Evolutionary conservation across 2,888 invertebrate species (phyloP), one percentile per base, ranked within the genome.

Genomic region (Xanthia icteritia): DNA sequence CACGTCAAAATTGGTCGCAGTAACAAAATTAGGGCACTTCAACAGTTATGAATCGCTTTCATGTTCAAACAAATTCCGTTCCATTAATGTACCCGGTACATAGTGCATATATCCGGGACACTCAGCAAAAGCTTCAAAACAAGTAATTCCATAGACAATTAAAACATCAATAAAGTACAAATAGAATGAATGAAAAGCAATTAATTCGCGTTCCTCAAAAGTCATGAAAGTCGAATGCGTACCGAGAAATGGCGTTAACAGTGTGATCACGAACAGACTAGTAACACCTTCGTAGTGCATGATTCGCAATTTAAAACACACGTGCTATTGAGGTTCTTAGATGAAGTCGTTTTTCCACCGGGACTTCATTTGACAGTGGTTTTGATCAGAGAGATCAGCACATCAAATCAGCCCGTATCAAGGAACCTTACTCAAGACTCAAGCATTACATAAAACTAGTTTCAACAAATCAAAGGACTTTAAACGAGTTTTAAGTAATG

Each of bases 221-320:
- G 15, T 76, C 82, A 82, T 83, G 83, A 76, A 83, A 83, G 76
- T 81, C 82, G 31, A 73, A 54, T 68, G 56, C 6, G 58, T 76
- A 70, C 71, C 15, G 15, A 54, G 85, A 83, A 83, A 63, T 69
- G 23, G 31, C 27, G 68, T 83, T 83, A 76, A 56, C 76, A 83
- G 58, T 54, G 54, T 63, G 13, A 66, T 81, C 82, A 83, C 82
- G 82, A 58, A 58, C 65, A 31, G n/a, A 15, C 72, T 61, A 54
- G n/a, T 39, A 63, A 85, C 85, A 83, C 76, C 66, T 73, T 51
- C 42, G 1, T 11, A 31, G 54, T 15, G 17, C 69, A 83, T 70
- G 79, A 63, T 65, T 36, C 27, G 85, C 68, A 76, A 70, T 45
- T 73, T 73, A 85, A 76, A 76, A n/a, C 15, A 39, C 85, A 85